phyloP scores from a whole-genome alignment of 2,888 invertebrate genomes.

The Thymelicus acteon region DNA sequence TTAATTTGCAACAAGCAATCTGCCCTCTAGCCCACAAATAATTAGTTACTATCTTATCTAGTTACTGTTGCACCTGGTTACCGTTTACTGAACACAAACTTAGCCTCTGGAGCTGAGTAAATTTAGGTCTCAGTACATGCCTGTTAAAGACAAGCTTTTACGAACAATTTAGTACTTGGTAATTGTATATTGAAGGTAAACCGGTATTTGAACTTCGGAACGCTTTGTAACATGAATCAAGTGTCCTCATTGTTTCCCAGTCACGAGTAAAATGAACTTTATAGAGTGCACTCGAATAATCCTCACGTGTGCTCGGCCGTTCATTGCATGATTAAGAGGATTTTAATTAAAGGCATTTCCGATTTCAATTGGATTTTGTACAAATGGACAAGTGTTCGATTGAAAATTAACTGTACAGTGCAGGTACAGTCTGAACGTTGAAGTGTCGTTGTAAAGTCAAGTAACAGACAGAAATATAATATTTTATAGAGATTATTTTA shows the following conservation, averaged over 20 bases:
- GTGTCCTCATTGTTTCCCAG: neutral
- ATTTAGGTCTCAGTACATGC: neutral
- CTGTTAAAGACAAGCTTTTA: neutral
- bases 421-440: too few species aligned
- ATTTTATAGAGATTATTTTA: too few species aligned
- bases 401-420: neutral
- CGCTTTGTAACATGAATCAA: neutral
- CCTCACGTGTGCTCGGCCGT: neutral
- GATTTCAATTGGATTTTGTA: neutral
- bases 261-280: neutral
- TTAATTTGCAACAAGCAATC: too few species aligned
- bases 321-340: slow-evolving; percentile 4
- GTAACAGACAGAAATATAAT: too few species aligned
- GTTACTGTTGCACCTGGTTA: neutral
- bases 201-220: neutral
- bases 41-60: too few species aligned
- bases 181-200: neutral
- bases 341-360: slow-evolving; percentile 12
- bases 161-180: slow-evolving; percentile 1
- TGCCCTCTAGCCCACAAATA: neutral
- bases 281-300: slow-evolving; percentile 1
- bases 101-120: neutral
- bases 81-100: too few species aligned
- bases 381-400: neutral
- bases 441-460: too few species aligned